Evolutionary conservation across 1,140 invertebrate genomes (phyloP).

Genomic region (Elysia chlorotica): DNA sequence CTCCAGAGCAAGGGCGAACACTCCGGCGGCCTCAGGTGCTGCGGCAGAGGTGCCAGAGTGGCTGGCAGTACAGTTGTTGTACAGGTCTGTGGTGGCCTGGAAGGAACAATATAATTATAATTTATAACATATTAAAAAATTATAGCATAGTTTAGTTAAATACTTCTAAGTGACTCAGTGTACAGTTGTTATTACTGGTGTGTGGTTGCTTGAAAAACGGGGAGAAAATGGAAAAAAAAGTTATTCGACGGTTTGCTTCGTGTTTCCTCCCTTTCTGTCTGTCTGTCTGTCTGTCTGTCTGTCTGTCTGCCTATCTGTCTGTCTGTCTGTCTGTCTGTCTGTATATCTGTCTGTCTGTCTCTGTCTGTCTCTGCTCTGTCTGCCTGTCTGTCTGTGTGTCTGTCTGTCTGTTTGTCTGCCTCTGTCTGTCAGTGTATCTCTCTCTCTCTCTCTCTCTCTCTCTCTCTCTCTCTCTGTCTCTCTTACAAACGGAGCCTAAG

Average conservation of each 20-base stretch:
- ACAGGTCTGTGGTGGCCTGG: slow-evolving; percentile 96
- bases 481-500: no score
- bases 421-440: not conserved
- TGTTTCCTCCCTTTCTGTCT: no score
- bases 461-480: not conserved
- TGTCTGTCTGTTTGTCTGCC: not conserved
- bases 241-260: no score
- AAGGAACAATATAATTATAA: slow-evolving; percentile 15
- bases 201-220: no score
- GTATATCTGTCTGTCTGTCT: not conserved
- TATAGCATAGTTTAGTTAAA: no score
- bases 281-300: no score
- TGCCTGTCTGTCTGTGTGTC: slow-evolving; percentile 10
- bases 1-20: slow-evolving; percentile 94
- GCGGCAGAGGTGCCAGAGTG: slow-evolving; percentile 99
- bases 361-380: not conserved
- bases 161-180: no score
- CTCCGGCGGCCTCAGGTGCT: slow-evolving; percentile 97
- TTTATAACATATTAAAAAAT: not conserved
- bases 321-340: no score
- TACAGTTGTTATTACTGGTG: no score
- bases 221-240: no score
- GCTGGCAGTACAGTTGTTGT: slow-evolving; percentile 99
- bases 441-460: slow-evolving; percentile 2
- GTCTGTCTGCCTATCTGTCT: no score